Evolutionary conservation across 2,888 invertebrate species (phyloP).

Genomic region (Tenthredo notha): DNA sequence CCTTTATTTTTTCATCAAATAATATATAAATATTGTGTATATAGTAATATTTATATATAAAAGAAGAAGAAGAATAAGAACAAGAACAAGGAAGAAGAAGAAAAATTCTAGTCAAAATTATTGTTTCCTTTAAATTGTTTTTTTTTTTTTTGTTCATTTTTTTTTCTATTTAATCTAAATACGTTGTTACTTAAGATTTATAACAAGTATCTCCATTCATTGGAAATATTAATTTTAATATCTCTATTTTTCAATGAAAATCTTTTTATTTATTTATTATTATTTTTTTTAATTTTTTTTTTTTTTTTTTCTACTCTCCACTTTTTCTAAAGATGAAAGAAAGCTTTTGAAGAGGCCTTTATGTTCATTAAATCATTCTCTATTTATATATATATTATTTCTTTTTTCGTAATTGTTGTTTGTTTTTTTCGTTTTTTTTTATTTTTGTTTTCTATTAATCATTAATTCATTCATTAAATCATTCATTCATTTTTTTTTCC

Average conservation of each 20-base stretch:
- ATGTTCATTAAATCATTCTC: slow-evolving; percentile 58
- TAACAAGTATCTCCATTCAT: background rate
- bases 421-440: background rate
- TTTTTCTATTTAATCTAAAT: background rate
- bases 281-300: too few species aligned
- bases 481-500: background rate
- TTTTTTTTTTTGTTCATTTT: slow-evolving; percentile 33
- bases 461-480: background rate
- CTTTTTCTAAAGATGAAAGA: background rate
- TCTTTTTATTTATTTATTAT: background rate
- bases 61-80: background rate
- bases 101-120: slow-evolving; percentile 70
- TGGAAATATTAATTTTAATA: slow-evolving; percentile 23
- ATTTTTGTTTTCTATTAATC: background rate
- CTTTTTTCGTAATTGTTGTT: background rate
- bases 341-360: slow-evolving; percentile 70
- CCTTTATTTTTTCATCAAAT: slow-evolving; percentile 40
- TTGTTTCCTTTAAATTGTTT: slow-evolving; percentile 34
- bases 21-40: slow-evolving; percentile 24
- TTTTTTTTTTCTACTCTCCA: background rate
- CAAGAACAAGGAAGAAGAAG: slow-evolving; percentile 2
- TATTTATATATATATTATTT: background rate
- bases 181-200: slow-evolving; percentile 2
- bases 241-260: background rate
- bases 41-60: slow-evolving; percentile 17